A percentile compares a stretch with the other conserved stretches of the same genome.
Conservation (phyloP, 2,113 vertebrate species). For the Cervus canadensis region DNA sequence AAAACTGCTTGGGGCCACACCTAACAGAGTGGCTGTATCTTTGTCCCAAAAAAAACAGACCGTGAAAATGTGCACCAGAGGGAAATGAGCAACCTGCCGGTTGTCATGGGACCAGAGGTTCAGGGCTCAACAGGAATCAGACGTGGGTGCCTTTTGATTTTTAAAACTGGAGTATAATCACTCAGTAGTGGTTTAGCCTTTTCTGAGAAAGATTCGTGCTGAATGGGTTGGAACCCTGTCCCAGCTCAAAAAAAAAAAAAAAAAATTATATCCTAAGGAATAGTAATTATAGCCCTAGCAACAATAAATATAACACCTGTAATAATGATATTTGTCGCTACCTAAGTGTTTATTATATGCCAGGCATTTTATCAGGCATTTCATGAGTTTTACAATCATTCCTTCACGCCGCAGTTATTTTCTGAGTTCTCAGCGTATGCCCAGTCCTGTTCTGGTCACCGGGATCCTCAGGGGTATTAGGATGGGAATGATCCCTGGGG, state of each 20-base stretch:
- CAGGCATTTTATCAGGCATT: neutral
- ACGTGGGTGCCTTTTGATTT: neutral
- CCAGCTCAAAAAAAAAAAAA: neutral
- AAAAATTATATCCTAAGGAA: neutral
- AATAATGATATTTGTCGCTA: neutral
- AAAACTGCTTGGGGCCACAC: neutral
- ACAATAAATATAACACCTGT: too few species aligned
- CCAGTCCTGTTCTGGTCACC: neutral
- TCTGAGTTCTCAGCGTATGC: neutral
- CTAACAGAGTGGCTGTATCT: neutral
- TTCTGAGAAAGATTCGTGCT: neutral
- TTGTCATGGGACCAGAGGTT: neutral
- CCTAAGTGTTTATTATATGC: accelerated
- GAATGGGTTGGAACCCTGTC: neutral
- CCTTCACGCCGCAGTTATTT: neutral
- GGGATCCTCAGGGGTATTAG: neutral
- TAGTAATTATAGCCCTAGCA: neutral
- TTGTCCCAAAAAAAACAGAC: neutral
- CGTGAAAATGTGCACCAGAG: neutral
- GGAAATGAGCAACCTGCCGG: neutral
- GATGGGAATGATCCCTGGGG: neutral
- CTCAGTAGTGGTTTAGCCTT: neutral
- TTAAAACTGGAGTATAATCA: neutral
- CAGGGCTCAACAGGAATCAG: neutral
- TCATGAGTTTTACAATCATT: neutral